Base-by-base conservation (phyloP, 2,888 invertebrate species). In the Congeria kusceri region DNA sequence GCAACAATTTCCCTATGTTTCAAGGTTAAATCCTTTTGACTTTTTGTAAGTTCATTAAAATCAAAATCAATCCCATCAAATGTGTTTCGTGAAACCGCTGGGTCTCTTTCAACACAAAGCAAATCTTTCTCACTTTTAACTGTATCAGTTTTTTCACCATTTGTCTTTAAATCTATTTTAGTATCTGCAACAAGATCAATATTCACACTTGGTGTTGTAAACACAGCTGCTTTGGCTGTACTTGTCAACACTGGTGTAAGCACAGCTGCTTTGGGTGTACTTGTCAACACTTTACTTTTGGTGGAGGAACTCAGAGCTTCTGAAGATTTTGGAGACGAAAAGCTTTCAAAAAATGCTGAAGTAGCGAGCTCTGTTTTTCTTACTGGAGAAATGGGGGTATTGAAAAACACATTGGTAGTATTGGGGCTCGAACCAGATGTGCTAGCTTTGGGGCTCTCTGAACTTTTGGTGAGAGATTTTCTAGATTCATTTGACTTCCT, bases 1-100 rank as follows among this genome's bases (percentile, higher is more conserved):
- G 91, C 92, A 5, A 92, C 92, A 68, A 92, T 91, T 85, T 92
- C 89, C 9, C 89, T 78, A 76, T 93, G 92, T 49, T 88, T 86
- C 20, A 90, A 75, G 1, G 91, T 88, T 66, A 92, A 81, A 74
- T 92, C 91, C 76, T 91, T 88, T 76, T 92, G 91, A 76, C 90
- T 90, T n/a, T 87, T 88, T 7, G 91, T 91, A 56, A 92, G 78
- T 62, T 91, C 90, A 66, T 85, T 86, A 68, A 90, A 86, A 82
- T 91, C 89, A 80, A 89, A 89, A 65, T 90, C 91, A 69, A 91
- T 89, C 61, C 91, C 91, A 74, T 91, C 91, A 76, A 90, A 90
- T 20, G 91, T 90, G 76, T 90, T 86, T 64, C 90, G 80, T n/a
- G 80, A 80, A 62, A 76, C 77, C 65, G 49, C 67, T 46, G 77